Conservation (phyloP, 1,140 invertebrate species). For the Propsilocerus akamusi region DNA sequence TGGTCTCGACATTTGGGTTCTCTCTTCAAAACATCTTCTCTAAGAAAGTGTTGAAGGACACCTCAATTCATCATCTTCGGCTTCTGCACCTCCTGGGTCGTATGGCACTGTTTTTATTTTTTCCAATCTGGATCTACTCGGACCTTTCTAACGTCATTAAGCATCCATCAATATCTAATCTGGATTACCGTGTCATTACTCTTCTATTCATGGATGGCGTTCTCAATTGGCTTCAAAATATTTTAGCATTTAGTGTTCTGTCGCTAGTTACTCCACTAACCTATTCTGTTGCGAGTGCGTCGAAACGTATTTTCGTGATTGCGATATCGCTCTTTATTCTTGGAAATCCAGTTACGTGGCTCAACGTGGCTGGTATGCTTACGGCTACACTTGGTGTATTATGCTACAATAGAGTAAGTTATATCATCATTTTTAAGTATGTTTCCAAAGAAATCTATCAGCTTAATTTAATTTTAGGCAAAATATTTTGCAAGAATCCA, state of each 20-base stretch:
- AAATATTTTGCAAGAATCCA: background rate
- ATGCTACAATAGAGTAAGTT: constrained; percentile 50
- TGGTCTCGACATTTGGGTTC: constrained; percentile 78
- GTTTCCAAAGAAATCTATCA: too few relatives aligned
- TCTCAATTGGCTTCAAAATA: constrained; percentile 86
- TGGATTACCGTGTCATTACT: constrained; percentile 30
- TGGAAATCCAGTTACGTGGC: constrained; percentile 75
- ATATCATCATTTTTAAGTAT: too few relatives aligned
- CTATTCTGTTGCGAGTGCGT: constrained; percentile 88
- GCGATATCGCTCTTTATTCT: constrained; percentile 71
- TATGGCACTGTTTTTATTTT: constrained; percentile 61
- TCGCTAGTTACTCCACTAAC: constrained; percentile 78
- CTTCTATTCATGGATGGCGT: constrained; percentile 69
- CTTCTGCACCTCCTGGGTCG: constrained; percentile 68
- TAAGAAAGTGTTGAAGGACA: constrained; percentile 84
- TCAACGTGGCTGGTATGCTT: constrained; percentile 82
- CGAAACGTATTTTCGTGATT: constrained; percentile 91
- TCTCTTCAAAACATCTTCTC: constrained; percentile 89
- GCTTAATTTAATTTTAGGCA: too few relatives aligned
- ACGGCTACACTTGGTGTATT: constrained; percentile 80
- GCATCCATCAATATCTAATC: constrained; percentile 29
- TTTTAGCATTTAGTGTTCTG: constrained; percentile 85
- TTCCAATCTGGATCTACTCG: constrained; percentile 71
- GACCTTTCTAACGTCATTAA: constrained; percentile 48
- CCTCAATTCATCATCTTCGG: constrained; percentile 70